Evolutionary conservation across 2,888 invertebrate genomes (phyloP), one percentile per base, ranked within the genome.

Genomic region (Antheraea yamamai): DNA sequence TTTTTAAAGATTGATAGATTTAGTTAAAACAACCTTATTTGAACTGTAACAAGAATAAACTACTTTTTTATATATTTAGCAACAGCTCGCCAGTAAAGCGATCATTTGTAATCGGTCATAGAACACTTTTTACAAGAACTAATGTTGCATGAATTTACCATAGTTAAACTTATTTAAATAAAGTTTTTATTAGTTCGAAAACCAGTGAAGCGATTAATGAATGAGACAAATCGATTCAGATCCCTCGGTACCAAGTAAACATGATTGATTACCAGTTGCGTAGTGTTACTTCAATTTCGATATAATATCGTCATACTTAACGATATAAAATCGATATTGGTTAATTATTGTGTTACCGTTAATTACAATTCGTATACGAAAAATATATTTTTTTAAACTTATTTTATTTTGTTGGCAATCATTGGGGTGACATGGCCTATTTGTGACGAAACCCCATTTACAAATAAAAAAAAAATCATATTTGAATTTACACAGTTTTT

Each of bases 171-270:
- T 70, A 39, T 70, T 70, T 70, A 39, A 70, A 39, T 70, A 4
- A n/a, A 70, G 39, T 70, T 70, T 70, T 70, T 70, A 70, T 70
- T 39, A 20, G 39, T 39, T 20, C 20, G n/a, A 20, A 20, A 73
- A 64, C 35, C 61, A 73, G 58, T 39, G n/a, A 23, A 58, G 73
- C 74, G 73, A 71, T n/a, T 77, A 55, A 76, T 75, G 74, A 77
- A 77, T 75, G 76, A 75, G 75, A 76, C 77, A 78, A 77, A 76
- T 78, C 77, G 77, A 78, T 78, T 75, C 73, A 74, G 75, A 74
- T 74, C 74, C 47, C 68, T 73, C 20, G 52, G 30, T 10, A 26
- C 30, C 18, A 7, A 20, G 26, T 55, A 73, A 55, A 73, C 18
- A 72, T 14, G 51, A 72, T 30, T 14, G 51, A 72, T 30, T 68